Base-by-base conservation (phyloP, 2,113 vertebrate species). In the Fukomys damarensis region DNA sequence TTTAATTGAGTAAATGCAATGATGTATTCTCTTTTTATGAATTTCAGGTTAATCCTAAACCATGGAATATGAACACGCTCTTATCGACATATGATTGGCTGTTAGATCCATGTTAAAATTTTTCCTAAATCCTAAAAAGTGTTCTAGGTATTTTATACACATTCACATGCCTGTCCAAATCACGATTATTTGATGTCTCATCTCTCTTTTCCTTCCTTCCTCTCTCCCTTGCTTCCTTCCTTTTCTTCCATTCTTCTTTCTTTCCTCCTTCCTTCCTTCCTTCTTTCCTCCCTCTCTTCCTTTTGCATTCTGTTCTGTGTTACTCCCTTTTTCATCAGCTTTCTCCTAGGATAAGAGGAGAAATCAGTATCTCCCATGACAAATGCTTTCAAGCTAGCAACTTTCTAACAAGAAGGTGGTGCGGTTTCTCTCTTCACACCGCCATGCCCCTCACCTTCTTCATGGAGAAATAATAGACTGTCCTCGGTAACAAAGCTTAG, bases 1-100 rank as follows among this genome's bases (percentile, higher is more conserved):
- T 76, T 90, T 52, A 76, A 84, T 49, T 66, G 22, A 93, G 77
- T 35, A 93, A 87, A 72, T 65, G 10, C 32, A 58, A 70, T 79
- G 61, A 84, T 20, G 19, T 70, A 63, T 85, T 89, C 30, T 91
- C 2, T 79, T 72, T 20, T 93, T 72, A 16, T 93, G 59, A 54
- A 43, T 87, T 80, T 91, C 82, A 87, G 66, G 87, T 95, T 90
- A 79, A 87, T 89, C n/a, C 41, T 83, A 70, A 81, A 76, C 26
- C 0, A 46, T 87, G 14, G 32, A 63, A 84, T 41, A 13, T 43
- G 41, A 14, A 74, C 30, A 81, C 58, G 54, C 28, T 93, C 28
- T 93, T 76, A 90, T 54, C 43, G 43, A 41, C 65, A 41, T 86
- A 5, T 80, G 11, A 72, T 72, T 85, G 43, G 22, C 46, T 66